Conservation (phyloP, 2,888 invertebrate genomes). For the Clusia tigrina region DNA sequence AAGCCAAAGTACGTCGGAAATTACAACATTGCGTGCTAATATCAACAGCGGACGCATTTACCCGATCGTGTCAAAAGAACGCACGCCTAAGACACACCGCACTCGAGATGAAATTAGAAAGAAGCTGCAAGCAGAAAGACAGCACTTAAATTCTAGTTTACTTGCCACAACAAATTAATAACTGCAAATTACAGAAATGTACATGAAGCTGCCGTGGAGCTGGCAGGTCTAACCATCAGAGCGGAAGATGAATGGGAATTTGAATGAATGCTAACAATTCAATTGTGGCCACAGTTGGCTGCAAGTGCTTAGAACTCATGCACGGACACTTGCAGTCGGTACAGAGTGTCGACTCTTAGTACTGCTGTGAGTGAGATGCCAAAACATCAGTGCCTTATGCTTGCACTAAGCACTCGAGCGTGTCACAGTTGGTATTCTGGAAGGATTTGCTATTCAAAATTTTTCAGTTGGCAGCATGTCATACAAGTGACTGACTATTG, state of each 20-base stretch:
- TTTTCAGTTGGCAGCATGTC: too few relatives aligned
- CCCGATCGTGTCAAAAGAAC: conserved; percentile 28
- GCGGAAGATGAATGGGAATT: conserved; percentile 25
- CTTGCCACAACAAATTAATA: conserved; percentile 29
- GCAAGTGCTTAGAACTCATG: neutral
- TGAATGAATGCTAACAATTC: conserved; percentile 31
- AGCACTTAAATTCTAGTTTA: conserved; percentile 30
- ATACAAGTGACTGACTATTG: too few relatives aligned
- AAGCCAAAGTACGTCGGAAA: conserved; percentile 7
- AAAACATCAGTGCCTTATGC: too few relatives aligned
- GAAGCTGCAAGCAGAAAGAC: conserved; percentile 16
- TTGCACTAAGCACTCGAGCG: neutral
- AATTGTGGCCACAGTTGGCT: conserved; percentile 18
- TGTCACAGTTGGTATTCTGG: conserved; percentile 14
- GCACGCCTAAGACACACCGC: conserved; percentile 20
- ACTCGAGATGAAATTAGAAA: conserved; percentile 4
- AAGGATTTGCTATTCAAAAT: conserved; percentile 11
- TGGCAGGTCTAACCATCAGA: neutral
- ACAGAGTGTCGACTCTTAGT: neutral
- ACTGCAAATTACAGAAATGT: conserved; percentile 21
- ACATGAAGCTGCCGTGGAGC: neutral
- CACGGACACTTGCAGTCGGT: too few relatives aligned
- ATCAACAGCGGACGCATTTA: conserved; percentile 25
- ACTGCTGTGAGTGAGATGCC: neutral
- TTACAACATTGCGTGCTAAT: conserved; percentile 28